phyloP scores from a whole-genome alignment of 1,140 invertebrate genomes.

The Drosophila kanapiae region DNA sequence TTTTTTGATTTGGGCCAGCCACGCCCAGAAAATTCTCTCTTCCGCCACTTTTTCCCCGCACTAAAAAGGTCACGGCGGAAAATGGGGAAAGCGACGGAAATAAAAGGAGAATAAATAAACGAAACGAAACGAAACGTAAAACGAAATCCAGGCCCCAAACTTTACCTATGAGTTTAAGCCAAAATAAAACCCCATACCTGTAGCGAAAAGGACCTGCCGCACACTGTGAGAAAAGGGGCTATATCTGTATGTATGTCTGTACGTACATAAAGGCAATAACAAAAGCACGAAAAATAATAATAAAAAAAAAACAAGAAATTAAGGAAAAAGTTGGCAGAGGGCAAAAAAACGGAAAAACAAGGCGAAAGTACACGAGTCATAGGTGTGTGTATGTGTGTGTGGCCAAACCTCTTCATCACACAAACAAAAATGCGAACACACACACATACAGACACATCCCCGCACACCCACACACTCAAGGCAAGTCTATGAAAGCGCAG shows the following conservation, averaged over 20 bases:
- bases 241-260: neutral
- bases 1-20: constrained; percentile 23
- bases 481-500: constrained; percentile 77
- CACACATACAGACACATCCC: neutral
- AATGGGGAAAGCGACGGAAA: constrained; percentile 51
- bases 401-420: constrained; percentile 46
- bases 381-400: constrained; percentile 23
- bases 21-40: constrained; percentile 72
- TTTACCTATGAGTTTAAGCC: constrained; percentile 60
- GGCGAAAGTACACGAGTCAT: constrained; percentile 47
- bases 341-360: constrained; percentile 64
- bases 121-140: constrained; percentile 58
- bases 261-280: constrained; percentile 26
- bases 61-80: constrained; percentile 70
- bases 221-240: constrained; percentile 11
- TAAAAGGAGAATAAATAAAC: constrained; percentile 50
- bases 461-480: constrained; percentile 29
- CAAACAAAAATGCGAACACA: constrained; percentile 34
- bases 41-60: constrained; percentile 6
- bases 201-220: constrained; percentile 39
- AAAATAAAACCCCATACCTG: constrained; percentile 79
- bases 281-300: constrained; percentile 31
- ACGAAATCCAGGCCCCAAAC: constrained; percentile 61
- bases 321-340: constrained; percentile 73
- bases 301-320: constrained; percentile 63